Evolutionary conservation across 2,888 invertebrate genomes (phyloP).

Genomic region (Machimus atricapillus): DNA sequence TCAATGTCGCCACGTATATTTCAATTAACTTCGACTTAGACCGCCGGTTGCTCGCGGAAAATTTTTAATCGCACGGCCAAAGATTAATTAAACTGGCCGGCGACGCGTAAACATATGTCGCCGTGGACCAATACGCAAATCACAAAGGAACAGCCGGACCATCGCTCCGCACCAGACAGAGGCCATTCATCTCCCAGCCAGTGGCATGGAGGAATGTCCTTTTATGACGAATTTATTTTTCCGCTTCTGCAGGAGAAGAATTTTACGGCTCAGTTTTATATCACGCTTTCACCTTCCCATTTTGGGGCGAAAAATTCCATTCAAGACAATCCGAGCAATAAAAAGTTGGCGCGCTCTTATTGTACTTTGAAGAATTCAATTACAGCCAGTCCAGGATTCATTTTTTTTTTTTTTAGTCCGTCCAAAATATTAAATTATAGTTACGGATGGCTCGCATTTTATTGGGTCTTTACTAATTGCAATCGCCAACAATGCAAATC

Average conservation of each 20-base stretch:
- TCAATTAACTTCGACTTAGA: conserved; percentile 46
- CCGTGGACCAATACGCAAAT: conserved; percentile 40
- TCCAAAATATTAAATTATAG: not conserved
- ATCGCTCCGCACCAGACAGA: not conserved
- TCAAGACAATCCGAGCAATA: not conserved
- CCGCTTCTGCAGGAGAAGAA: conserved; percentile 32
- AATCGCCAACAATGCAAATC: not conserved
- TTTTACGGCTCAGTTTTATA: conserved; percentile 40
- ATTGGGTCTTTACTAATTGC: conserved; percentile 45
- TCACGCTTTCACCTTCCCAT: conserved; percentile 26
- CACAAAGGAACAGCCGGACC: conserved; percentile 39
- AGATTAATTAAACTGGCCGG: conserved; percentile 48
- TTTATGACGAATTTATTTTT: conserved; percentile 43
- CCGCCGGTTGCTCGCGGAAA: conserved; percentile 2
- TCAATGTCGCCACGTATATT: conserved; percentile 43
- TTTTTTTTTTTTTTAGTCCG: not conserved
- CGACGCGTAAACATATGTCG: conserved; percentile 47
- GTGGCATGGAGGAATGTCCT: conserved; percentile 25
- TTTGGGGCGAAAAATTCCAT: conserved; percentile 6
- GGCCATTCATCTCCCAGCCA: conserved; percentile 13
- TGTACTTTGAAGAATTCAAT: conserved; percentile 35
- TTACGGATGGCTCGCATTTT: not conserved
- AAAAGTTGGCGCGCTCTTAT: conserved; percentile 16
- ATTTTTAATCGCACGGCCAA: conserved; percentile 43
- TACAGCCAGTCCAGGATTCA: not conserved